These are phyloP conservation scores for Apamea anceps DNA, from an alignment of 2,888 invertebrate genomes.

Conservation along the genomic window DNA sequence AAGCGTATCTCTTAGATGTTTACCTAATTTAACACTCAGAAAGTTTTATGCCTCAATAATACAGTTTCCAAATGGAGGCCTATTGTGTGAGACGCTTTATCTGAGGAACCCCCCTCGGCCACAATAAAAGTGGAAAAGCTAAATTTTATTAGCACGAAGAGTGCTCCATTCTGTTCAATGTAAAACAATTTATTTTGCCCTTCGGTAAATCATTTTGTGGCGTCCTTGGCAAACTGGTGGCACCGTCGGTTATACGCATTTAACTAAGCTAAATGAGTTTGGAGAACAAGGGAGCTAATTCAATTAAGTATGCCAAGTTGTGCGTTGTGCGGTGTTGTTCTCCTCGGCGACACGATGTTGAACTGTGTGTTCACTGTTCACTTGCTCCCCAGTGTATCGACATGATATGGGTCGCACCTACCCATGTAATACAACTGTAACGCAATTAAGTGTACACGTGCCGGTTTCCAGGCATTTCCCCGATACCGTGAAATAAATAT, in stretches of 20 bases:
- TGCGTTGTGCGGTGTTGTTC: conserved; percentile 54
- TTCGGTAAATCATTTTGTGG: conserved; percentile 65
- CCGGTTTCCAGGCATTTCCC: conserved; percentile 12
- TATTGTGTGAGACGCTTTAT: conserved; percentile 39
- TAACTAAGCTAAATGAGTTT: conserved; percentile 67
- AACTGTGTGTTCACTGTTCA: conserved; percentile 38
- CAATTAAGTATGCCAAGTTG: conserved; percentile 62
- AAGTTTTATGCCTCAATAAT: conserved; percentile 43
- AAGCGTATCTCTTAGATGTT: conserved; percentile 6
- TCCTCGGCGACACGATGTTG: conserved; percentile 42
- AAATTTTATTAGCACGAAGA: conserved; percentile 59
- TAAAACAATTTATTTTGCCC: conserved; percentile 66
- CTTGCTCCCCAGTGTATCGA: conserved; percentile 39
- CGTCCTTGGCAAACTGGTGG: conserved; percentile 54
- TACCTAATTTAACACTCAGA: conserved; percentile 41
- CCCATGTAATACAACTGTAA: conserved; percentile 24
- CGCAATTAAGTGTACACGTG: conserved; percentile 30
- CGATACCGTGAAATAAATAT: conserved; percentile 16
- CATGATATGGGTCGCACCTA: conserved; percentile 17
- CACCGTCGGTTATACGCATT: conserved; percentile 61
- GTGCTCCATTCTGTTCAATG: conserved; percentile 62
- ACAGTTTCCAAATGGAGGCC: conserved; percentile 30
- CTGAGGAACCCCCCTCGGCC: background rate
- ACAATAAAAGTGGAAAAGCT: conserved; percentile 52
- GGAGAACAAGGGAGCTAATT: conserved; percentile 67